Conservation (phyloP, 2,888 invertebrate species). For the Orgyia antiqua region DNA sequence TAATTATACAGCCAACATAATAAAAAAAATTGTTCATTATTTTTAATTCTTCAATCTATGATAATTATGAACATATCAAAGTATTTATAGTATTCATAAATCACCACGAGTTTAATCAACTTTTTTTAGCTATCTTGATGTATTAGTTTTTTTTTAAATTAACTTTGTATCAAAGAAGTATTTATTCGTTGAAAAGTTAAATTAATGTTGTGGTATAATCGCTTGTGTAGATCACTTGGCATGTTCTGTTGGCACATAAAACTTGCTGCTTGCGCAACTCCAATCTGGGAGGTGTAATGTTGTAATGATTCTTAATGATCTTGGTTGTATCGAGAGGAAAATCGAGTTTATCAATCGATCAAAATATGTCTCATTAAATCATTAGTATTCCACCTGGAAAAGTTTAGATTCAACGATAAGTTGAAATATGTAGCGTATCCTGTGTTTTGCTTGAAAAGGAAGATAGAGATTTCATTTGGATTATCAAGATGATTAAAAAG, state of each 20-base stretch:
- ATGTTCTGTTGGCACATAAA: constrained; percentile 20
- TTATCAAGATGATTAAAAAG: too few relatives aligned
- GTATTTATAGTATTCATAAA: constrained; percentile 3
- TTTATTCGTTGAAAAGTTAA: constrained; percentile 4
- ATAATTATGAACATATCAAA: constrained; percentile 1
- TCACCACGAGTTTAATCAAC: constrained; percentile 3
- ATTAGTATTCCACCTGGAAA: too few relatives aligned
- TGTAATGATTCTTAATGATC: constrained; percentile 11
- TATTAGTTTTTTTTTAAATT: constrained; percentile 1
- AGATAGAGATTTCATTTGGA: too few relatives aligned
- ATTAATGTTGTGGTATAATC: constrained; percentile 17
- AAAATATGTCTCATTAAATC: too few relatives aligned
- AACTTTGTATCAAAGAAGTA: not conserved
- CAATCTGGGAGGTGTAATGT: constrained; percentile 15
- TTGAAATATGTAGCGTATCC: too few relatives aligned
- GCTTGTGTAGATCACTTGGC: constrained; percentile 16
- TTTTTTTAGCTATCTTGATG: constrained; percentile 1
- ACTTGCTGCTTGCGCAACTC: constrained; percentile 19
- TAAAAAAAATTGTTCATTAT: constrained; percentile 3
- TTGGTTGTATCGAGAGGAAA: too few relatives aligned
- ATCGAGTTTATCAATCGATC: too few relatives aligned
- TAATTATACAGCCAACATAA: not conserved
- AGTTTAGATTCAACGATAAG: too few relatives aligned
- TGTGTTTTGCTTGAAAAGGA: too few relatives aligned
- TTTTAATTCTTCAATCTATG: constrained; percentile 5